Evolutionary conservation across 2,113 vertebrate species (phyloP).

Genomic region (Apteryx owenii): DNA sequence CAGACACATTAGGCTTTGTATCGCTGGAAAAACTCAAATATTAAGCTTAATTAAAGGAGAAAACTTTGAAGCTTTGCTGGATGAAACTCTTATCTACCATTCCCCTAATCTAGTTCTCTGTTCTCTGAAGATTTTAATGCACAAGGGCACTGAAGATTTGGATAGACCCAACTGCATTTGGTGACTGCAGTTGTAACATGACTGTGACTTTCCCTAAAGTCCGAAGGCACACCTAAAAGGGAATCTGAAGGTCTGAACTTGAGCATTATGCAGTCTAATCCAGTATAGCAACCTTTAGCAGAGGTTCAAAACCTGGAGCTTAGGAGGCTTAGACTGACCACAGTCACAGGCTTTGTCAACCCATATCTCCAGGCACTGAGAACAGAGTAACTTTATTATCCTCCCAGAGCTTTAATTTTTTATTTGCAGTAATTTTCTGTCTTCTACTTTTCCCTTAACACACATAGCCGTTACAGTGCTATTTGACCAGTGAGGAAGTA

Average conservation of each 20-base stretch:
- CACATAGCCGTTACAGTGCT: not conserved
- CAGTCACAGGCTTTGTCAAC: not conserved
- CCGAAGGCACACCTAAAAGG: not conserved
- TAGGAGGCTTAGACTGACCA: not conserved
- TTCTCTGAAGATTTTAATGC: not conserved
- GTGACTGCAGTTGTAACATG: not conserved
- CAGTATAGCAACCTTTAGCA: not conserved
- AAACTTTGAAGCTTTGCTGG: not conserved
- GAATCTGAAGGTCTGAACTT: not conserved
- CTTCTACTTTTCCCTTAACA: not conserved
- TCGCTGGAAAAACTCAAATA: not conserved
- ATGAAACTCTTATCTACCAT: not conserved
- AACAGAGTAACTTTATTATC: not conserved
- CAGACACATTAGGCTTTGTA: not conserved
- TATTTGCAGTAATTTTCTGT: not conserved
- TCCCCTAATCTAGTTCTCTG: not conserved
- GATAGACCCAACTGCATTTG: not conserved
- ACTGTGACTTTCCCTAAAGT: not conserved
- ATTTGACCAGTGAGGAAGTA: not conserved
- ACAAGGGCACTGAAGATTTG: not conserved
- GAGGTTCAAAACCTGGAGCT: not conserved
- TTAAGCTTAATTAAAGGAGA: not conserved
- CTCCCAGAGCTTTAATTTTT: not conserved
- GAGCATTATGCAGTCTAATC: not conserved
- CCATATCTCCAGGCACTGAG: not conserved